Evolutionary conservation across 2,113 vertebrate genomes (phyloP), one percentile per base, ranked within the genome.

Genomic region (Synchiropus splendidus): DNA sequence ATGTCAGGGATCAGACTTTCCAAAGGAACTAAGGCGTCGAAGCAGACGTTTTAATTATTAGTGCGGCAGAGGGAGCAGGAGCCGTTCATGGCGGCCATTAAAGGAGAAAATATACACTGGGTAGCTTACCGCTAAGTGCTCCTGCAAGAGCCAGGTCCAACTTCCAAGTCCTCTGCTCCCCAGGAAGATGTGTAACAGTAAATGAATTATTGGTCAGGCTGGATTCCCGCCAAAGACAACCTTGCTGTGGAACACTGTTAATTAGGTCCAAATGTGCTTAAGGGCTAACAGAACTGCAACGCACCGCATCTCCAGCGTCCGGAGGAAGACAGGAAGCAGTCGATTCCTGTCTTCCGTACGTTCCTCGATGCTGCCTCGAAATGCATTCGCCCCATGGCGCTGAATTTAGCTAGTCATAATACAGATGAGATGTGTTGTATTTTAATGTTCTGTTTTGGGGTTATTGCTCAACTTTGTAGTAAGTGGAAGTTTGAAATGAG

Each of bases 231-330:
- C 70, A 70, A 74, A 79, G 64, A 76, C 63, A 79, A 78, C 70
- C 56, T 74, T 50, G 57, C 71, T 61, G 59, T 64, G 64, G 58
- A 74, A 68, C 74, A 75, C 61, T 67, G 66, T 70, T 79, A 77
- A 81, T 79, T 74, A 73, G 69, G 62, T 64, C 64, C 72, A 48
- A 62, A 81, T 75, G 72, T 63, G 69, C 73, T 80, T 54, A 58
- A 73, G 69, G 75, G 59, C 70, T 59, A 75, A 75, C 67, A 78
- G 71, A 79, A 71, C 62, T 61, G 54, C 63, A 74, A 64, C 41
- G 66, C 71, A 48, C 58, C 63, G 54, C 61, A 60, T 76, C 61
- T 69, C 45, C 62, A 62, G 45, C 54, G 66, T 45, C 52, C 55
- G 65, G 61, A 65, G 49, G 68, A 61, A 60, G 42, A 36, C 30